Evolutionary conservation across 1,140 invertebrate species (phyloP).

Genomic region (Drosophila pallidifrons): DNA sequence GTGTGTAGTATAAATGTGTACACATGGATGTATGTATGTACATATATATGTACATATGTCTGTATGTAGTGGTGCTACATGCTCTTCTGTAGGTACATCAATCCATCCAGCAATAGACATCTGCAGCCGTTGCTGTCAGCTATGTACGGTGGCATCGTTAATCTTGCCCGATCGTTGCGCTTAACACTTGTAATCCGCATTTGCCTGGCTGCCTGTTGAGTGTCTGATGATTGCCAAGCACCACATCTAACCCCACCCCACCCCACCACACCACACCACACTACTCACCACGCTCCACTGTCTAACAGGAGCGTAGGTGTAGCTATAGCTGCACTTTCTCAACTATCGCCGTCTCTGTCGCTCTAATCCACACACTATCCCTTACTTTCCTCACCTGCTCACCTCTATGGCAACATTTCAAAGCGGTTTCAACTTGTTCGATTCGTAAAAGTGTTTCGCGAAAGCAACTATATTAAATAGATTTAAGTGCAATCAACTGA

Average conservation of each 20-base stretch:
- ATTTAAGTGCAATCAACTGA: too few species aligned
- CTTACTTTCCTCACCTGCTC: neutral
- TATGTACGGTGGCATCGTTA: slow-evolving; percentile 38
- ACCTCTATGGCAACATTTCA: neutral
- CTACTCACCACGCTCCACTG: neutral
- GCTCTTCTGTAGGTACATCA: slow-evolving; percentile 23
- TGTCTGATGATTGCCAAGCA: slow-evolving; percentile 22
- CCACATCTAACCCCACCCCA: neutral
- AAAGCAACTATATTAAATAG: too few species aligned
- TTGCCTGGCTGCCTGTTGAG: slow-evolving; percentile 20
- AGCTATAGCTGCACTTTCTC: slow-evolving; percentile 21
- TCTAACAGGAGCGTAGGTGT: slow-evolving; percentile 22
- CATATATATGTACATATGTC: neutral
- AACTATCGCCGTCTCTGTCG: neutral
- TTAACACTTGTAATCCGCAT: slow-evolving; percentile 54
- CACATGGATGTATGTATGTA: neutral
- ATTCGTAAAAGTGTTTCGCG: slow-evolving; percentile 12
- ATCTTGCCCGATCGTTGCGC: slow-evolving; percentile 40
- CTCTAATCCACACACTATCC: neutral
- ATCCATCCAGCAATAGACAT: slow-evolving; percentile 48
- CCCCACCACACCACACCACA: neutral
- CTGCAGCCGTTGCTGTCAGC: slow-evolving; percentile 50
- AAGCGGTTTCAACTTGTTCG: slow-evolving; percentile 35
- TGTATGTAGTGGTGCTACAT: too few species aligned
- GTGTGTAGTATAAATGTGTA: neutral